These are phyloP conservation scores for Metopia argyrocephala DNA, from an alignment of 2,888 invertebrate genomes.

Conservation along the genomic window DNA sequence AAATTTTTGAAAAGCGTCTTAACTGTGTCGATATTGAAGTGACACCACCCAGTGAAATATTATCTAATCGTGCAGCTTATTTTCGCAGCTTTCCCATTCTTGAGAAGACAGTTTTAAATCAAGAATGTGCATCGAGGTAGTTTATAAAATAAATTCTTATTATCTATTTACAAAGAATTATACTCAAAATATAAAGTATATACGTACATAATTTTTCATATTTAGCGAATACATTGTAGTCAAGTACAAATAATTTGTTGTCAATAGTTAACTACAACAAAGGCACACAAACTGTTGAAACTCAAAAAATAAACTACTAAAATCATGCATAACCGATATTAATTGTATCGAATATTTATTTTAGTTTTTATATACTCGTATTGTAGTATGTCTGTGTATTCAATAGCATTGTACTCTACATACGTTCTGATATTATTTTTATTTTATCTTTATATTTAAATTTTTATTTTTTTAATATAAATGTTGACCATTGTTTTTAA, in stretches of 20 bases:
- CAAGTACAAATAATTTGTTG: slow-evolving; percentile 45
- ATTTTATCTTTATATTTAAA: slow-evolving; percentile 43
- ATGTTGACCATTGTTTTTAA: slow-evolving; percentile 54
- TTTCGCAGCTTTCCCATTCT: slow-evolving; percentile 91
- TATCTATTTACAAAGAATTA: slow-evolving; percentile 54
- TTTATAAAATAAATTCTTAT: slow-evolving; percentile 59
- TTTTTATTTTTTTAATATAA: slow-evolving; percentile 46
- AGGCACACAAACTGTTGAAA: slow-evolving; percentile 13
- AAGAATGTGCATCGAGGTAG: slow-evolving; percentile 85
- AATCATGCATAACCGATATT: slow-evolving; percentile 44
- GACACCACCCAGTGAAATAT: slow-evolving; percentile 88
- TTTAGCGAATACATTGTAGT: slow-evolving; percentile 30
- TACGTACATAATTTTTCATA: neutral
- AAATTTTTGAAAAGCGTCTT: slow-evolving; percentile 82
- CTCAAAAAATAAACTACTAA: slow-evolving; percentile 16
- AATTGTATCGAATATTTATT: slow-evolving; percentile 53
- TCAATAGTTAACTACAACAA: slow-evolving; percentile 19
- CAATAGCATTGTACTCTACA: slow-evolving; percentile 45
- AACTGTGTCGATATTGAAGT: slow-evolving; percentile 89
- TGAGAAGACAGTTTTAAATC: slow-evolving; percentile 86
- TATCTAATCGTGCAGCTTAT: slow-evolving; percentile 86
- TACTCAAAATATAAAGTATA: slow-evolving; percentile 56
- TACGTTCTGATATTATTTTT: slow-evolving; percentile 54
- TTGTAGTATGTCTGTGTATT: slow-evolving; percentile 41
- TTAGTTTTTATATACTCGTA: slow-evolving; percentile 41